phyloP scores from a whole-genome alignment of 2,113 vertebrate genomes.

The Solea solea region DNA sequence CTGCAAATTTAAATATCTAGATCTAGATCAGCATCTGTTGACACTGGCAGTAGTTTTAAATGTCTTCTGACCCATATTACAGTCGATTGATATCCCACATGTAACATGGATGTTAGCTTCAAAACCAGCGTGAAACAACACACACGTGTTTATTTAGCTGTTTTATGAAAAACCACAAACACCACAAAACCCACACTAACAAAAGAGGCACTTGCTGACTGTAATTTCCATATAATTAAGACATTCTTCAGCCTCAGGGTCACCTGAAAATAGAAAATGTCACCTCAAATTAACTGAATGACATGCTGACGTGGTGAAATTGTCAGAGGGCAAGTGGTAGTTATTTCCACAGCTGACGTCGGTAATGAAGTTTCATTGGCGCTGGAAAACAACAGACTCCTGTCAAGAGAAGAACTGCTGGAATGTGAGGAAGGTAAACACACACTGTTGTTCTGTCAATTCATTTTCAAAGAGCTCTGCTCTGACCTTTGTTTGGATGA shows the following conservation, averaged over 20 bases:
- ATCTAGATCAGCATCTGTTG: background rate
- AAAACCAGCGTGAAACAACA: slow-evolving; percentile 19
- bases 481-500: slow-evolving; percentile 85
- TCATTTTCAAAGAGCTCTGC: background rate
- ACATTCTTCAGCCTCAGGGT: slow-evolving; percentile 59
- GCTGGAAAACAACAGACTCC: slow-evolving; percentile 25
- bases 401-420: slow-evolving; percentile 48
- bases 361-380: slow-evolving; percentile 54
- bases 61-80: background rate
- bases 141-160: slow-evolving; percentile 27
- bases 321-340: slow-evolving; percentile 41
- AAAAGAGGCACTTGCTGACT: slow-evolving; percentile 45
- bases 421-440: slow-evolving; percentile 46
- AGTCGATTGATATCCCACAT: slow-evolving; percentile 8
- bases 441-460: background rate
- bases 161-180: slow-evolving; percentile 60
- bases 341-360: slow-evolving; percentile 50
- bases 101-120: slow-evolving; percentile 20
- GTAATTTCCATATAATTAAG: slow-evolving; percentile 70
- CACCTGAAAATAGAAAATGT: slow-evolving; percentile 57
- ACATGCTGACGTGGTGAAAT: slow-evolving; percentile 52
- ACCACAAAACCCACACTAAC: slow-evolving; percentile 7
- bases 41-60: background rate
- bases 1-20: background rate
- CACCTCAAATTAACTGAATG: slow-evolving; percentile 65